A percentile compares a stretch with the other conserved stretches of the same genome.
Conservation (phyloP, 1,140 invertebrate species). For the Hetaerina americana region DNA sequence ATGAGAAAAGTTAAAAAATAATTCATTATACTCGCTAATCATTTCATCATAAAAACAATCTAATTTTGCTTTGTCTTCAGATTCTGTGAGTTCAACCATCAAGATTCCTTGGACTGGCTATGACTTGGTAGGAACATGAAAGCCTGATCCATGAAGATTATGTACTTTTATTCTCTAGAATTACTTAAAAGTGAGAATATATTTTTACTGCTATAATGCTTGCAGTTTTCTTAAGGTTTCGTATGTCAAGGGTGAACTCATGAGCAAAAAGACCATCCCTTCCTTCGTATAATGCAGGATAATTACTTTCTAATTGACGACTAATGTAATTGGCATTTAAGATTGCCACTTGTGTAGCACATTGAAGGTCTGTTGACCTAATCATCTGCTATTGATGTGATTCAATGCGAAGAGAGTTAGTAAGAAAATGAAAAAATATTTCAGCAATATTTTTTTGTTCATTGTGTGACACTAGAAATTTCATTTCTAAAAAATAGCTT, state of each 20-base stretch:
- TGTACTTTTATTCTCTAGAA: neutral
- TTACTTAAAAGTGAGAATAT: neutral
- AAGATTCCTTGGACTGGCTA: conserved; percentile 94
- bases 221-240: conserved; percentile 88
- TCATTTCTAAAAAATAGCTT: too few relatives aligned
- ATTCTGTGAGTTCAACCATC: conserved; percentile 99
- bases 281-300: conserved; percentile 84
- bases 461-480: too few relatives aligned
- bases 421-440: neutral
- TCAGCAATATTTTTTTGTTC: too few relatives aligned
- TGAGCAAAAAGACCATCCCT: conserved; percentile 79
- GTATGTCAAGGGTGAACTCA: conserved; percentile 93
- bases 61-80: conserved; percentile 89
- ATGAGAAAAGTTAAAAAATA: neutral
- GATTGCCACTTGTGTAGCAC: conserved; percentile 94
- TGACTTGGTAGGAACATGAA: conserved; percentile 98
- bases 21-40: conserved; percentile 54
- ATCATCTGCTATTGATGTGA: conserved; percentile 52
- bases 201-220: conserved; percentile 75
- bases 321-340: conserved; percentile 99
- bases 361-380: conserved; percentile 77
- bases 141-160: conserved; percentile 45
- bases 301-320: conserved; percentile 70
- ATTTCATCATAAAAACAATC: conserved; percentile 94
- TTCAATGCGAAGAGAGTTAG: neutral